phyloP scores from a whole-genome alignment of 2,888 invertebrate genomes.

The Incurvaria masculella region DNA sequence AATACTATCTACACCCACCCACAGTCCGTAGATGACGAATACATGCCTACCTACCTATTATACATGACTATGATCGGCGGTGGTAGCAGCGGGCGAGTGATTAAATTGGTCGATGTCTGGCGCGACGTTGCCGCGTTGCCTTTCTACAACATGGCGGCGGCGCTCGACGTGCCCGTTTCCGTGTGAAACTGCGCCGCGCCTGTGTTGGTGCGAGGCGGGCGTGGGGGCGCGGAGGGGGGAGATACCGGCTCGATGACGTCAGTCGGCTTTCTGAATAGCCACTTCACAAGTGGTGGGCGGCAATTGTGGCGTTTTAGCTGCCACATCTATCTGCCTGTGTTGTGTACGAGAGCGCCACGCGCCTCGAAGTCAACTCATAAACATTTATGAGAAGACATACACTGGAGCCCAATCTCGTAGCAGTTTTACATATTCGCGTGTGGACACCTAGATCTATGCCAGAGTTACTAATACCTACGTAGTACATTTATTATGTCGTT shows the following conservation, averaged over 20 bases:
- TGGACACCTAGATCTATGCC: neutral
- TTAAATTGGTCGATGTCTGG: constrained; percentile 54
- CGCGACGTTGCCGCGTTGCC: constrained; percentile 54
- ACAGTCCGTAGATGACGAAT: neutral
- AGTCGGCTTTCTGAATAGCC: constrained; percentile 41
- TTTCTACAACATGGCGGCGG: constrained; percentile 45
- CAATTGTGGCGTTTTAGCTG: constrained; percentile 5
- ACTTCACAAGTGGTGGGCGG: constrained; percentile 3
- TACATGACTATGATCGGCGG: too few species aligned
- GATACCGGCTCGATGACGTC: constrained; percentile 41
- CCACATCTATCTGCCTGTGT: neutral
- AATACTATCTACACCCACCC: too few species aligned
- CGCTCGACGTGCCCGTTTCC: constrained; percentile 52
- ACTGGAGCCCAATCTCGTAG: neutral
- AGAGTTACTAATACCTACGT: too few species aligned
- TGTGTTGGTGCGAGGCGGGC: constrained; percentile 28
- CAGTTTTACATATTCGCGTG: neutral
- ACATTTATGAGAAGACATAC: neutral
- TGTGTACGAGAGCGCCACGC: neutral
- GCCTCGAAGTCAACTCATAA: neutral
- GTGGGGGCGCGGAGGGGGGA: constrained; percentile 25
- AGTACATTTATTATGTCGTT: too few species aligned
- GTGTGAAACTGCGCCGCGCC: constrained; percentile 51
- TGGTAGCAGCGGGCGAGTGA: constrained; percentile 22
- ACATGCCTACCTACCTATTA: neutral